phyloP scores from a whole-genome alignment of 1,140 invertebrate species.

The Rhynchophorus ferrugineus region DNA sequence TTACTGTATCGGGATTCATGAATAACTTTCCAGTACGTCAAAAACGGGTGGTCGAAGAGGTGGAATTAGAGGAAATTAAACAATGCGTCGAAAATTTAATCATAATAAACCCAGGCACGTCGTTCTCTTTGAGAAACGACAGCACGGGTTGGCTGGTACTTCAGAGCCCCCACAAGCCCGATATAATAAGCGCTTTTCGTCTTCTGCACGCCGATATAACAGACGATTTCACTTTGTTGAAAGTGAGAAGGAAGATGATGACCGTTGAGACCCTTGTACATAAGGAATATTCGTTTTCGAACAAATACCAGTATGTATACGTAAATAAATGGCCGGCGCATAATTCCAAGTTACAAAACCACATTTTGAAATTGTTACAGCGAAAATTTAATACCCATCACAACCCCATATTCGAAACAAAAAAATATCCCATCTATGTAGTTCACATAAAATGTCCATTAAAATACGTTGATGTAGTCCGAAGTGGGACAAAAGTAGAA shows the following conservation, averaged over 20 bases:
- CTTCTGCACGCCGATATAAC: conserved; percentile 45
- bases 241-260: conserved; percentile 45
- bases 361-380: conserved; percentile 40
- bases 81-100: conserved; percentile 49
- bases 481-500: conserved; percentile 45
- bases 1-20: conserved; percentile 55
- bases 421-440: conserved; percentile 49
- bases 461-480: conserved; percentile 49
- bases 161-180: conserved; percentile 47
- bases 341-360: conserved; percentile 47
- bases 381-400: conserved; percentile 24
- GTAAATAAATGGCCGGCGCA: conserved; percentile 53
- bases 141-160: conserved; percentile 47
- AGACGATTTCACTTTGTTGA: conserved; percentile 43
- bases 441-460: conserved; percentile 53
- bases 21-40: conserved; percentile 54
- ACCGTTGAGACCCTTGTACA: conserved; percentile 49
- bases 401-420: conserved; percentile 21
- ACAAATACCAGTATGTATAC: conserved; percentile 53
- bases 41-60: conserved; percentile 44
- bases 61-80: conserved; percentile 52
- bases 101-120: conserved; percentile 49
- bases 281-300: conserved; percentile 41
- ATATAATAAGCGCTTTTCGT: conserved; percentile 46
- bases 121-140: conserved; percentile 56